A percentile compares a stretch with the other conserved stretches of the same genome.
Conservation (phyloP, 2,113 vertebrate genomes). For the Thymallus thymallus region DNA sequence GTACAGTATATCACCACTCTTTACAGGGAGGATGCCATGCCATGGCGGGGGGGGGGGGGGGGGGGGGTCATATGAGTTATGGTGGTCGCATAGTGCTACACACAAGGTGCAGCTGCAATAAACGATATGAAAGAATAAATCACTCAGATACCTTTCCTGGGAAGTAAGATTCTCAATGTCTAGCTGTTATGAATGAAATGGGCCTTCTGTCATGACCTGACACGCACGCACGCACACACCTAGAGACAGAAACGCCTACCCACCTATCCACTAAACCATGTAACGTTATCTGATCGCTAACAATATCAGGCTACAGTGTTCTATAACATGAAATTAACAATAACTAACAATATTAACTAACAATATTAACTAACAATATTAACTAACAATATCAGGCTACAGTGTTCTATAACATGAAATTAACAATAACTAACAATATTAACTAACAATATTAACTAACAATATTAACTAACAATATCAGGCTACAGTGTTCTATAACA, state of each 20-base stretch:
- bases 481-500: no score
- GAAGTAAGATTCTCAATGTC: constrained; percentile 3
- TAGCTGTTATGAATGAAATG: constrained; percentile 7
- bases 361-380: not conserved
- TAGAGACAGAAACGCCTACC: constrained; percentile 4
- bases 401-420: no score
- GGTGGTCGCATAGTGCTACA: constrained; percentile 11
- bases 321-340: not conserved
- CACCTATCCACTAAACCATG: not conserved
- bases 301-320: not conserved
- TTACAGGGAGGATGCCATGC: not conserved
- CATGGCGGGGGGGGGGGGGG: not conserved
- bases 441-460: not conserved
- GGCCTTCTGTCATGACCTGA: not conserved
- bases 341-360: not conserved
- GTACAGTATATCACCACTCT: not conserved
- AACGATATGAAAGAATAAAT: constrained; percentile 30
- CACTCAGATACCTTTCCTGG: constrained; percentile 8
- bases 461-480: not conserved
- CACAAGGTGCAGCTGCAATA: constrained; percentile 22
- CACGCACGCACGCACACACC: not conserved
- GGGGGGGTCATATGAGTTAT: not conserved
- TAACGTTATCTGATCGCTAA: not conserved
- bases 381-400: not conserved
- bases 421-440: not conserved